Percentiles rank a stretch among this genome's conserved stretches.
phyloP scores from a whole-genome alignment of 2,113 vertebrate species.

The Cygnus atratus region DNA sequence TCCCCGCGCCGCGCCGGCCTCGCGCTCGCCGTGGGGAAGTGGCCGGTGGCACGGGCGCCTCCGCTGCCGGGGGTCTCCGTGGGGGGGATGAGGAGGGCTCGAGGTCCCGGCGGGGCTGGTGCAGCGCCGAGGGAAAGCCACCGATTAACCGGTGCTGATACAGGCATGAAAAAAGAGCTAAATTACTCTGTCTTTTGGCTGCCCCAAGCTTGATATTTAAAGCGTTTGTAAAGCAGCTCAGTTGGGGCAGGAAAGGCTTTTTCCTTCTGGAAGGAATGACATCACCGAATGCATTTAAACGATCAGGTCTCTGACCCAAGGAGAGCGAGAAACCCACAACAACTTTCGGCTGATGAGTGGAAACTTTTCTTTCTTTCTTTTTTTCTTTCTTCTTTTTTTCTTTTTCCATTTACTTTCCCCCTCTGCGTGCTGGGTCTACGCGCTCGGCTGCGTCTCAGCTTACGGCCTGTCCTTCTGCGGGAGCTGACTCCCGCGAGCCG shows the following conservation, averaged over 20 bases:
- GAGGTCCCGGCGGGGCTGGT: not conserved
- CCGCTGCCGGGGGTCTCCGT: not conserved
- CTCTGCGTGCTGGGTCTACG: not conserved
- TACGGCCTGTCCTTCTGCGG: not conserved
- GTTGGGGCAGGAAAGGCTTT: conserved; percentile 36
- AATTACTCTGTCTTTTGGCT: not conserved
- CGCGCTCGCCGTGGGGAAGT: not conserved
- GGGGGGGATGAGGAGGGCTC: not conserved
- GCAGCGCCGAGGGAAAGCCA: not conserved
- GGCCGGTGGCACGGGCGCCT: not conserved
- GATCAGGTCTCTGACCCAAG: conserved; percentile 32
- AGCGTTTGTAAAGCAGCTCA: not conserved
- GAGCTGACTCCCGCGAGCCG: not conserved
- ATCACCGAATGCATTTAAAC: conserved; percentile 23
- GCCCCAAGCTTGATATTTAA: not conserved
- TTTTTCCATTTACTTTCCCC: not conserved
- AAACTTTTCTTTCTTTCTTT: conserved; percentile 2
- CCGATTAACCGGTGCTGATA: not conserved
- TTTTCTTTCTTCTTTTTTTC: not conserved
- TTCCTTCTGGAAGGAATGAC: conserved; percentile 69
- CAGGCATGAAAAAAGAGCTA: not conserved
- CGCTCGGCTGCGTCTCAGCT: not conserved
- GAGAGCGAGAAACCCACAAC: conserved; percentile 43
- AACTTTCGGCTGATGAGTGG: conserved; percentile 33
- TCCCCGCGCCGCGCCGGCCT: not conserved